Evolutionary conservation across 2,888 invertebrate species (phyloP), one percentile per base, ranked within the genome.

Genomic region (Yponomeuta malinellus): DNA sequence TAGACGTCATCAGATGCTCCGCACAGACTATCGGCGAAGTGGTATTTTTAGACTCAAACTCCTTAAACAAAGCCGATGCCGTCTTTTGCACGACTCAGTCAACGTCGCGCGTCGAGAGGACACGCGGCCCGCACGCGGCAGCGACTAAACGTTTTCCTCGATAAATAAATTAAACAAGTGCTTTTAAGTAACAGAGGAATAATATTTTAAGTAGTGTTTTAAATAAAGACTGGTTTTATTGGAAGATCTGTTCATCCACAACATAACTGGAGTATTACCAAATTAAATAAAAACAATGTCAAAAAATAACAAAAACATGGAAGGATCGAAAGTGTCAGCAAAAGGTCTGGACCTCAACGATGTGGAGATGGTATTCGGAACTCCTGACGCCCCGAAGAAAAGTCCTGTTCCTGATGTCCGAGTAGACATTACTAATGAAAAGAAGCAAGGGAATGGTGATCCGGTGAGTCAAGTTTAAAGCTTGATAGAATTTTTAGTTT

Each of bases 281-380:
- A 15, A 59, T 15, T 2, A 59, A 59, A 9, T 59, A 15, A 59
- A 59, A 59, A 15, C 52, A 59, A 59, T 15, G 52, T 59, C 52
- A 59, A 59, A 59, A 59, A 12, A 59, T 15, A 59, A 59, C 12
- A 59, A 59, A 59, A 59, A 59, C 52, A 59, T 59, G n/a, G 76
- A 78, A 43, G 63, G n/a, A 48, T 75, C 78, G 10, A 82, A 76
- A 72, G 71, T 81, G 72, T 78, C 81, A 48, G 78, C 81, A 69
- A 74, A 82, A 66, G 63, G 78, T 3, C 75, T 81, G 69, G 83
- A 88, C 65, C 71, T 79, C 48, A 81, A 82, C 33, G 83, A 81
- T 8, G 76, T 90, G 0, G 87, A 87, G 68, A 82, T 81, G 81
- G 79, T 90, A 71, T 90, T 90, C 72, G 89, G 89, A 0, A 83